phyloP scores from a whole-genome alignment of 2,113 vertebrate genomes.

The Phyllostomus discolor region DNA sequence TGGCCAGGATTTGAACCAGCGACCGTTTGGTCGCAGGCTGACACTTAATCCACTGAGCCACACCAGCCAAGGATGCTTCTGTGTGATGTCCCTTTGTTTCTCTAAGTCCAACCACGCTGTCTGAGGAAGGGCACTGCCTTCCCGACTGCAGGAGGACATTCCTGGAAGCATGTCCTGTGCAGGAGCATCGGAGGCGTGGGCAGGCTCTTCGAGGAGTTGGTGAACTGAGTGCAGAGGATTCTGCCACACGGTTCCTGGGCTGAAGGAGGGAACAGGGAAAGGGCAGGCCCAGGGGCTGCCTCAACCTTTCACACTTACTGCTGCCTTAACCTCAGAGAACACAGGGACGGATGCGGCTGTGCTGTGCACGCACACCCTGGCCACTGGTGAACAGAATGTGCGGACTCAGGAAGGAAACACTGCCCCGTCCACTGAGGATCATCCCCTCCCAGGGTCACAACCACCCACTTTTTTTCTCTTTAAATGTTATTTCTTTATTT shows the following conservation, averaged over 20 bases:
- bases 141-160: background rate
- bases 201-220: background rate
- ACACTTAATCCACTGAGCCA: too few species aligned
- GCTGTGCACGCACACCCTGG: fast-evolving
- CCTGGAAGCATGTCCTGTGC: background rate
- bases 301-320: background rate
- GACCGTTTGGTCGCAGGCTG: too few species aligned
- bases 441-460: background rate
- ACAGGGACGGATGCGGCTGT: too few species aligned
- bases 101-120: background rate
- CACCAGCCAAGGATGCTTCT: background rate
- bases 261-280: background rate
- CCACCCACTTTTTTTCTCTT: background rate
- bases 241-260: background rate
- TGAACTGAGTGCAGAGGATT: background rate
- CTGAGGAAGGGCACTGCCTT: background rate
- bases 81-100: background rate
- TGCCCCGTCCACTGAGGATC: background rate
- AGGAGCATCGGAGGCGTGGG: background rate
- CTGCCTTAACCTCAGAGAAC: background rate
- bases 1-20: too few species aligned
- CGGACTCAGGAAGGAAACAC: background rate
- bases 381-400: background rate
- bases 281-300: background rate
- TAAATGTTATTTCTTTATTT: background rate